Percentiles rank a stretch among this genome's conserved stretches.
phyloP scores from a whole-genome alignment of 2,113 vertebrate species.

The Trochalopteron elliotii region DNA sequence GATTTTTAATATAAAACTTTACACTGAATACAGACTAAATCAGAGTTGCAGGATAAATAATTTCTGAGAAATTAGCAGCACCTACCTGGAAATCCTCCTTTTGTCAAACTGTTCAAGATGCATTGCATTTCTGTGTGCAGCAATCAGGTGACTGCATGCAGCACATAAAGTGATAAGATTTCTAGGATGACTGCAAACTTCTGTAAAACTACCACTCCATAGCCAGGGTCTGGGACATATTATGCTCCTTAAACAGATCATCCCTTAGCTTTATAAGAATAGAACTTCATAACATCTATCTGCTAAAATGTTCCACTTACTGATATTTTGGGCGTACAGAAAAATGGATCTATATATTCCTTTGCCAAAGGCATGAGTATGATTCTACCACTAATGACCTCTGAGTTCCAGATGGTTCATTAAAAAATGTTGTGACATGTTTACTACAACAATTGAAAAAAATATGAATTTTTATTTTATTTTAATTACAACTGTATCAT shows the following conservation, averaged over 20 bases:
- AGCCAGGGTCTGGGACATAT: not conserved
- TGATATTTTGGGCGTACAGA: not conserved
- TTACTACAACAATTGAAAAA: not conserved
- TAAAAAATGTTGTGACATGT: not conserved
- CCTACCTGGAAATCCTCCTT: not conserved
- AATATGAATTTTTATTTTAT: not conserved
- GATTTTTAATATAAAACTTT: constrained; percentile 12
- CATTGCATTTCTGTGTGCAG: accelerated
- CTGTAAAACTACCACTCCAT: not conserved
- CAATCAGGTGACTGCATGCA: not conserved
- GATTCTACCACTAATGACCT: not conserved
- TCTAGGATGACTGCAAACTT: not conserved
- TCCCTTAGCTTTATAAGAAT: not conserved
- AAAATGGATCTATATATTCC: not conserved
- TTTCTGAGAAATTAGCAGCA: not conserved
- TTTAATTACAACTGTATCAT: not conserved
- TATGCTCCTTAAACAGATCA: not conserved
- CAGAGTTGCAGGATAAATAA: not conserved
- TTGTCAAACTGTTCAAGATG: not conserved
- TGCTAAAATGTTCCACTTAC: not conserved
- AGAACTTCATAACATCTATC: not conserved
- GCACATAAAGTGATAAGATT: not conserved
- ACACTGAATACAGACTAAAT: not conserved
- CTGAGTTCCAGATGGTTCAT: not conserved
- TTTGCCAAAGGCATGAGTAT: not conserved